Base-by-base conservation (phyloP, 2,888 invertebrate species). In the Fragum whitleyi region DNA sequence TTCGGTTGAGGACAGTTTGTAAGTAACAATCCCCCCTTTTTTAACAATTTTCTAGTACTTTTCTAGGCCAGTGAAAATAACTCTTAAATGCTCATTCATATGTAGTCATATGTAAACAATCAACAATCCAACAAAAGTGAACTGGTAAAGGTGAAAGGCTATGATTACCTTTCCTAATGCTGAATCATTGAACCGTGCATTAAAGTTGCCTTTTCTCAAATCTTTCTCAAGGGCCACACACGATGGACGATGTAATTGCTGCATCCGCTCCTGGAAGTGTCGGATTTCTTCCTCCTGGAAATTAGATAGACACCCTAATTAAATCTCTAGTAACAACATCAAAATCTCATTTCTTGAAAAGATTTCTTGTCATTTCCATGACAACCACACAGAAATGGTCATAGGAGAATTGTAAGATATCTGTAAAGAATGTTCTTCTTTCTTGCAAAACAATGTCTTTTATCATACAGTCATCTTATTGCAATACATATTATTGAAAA, bases 161-260 rank as follows among this genome's bases (percentile, higher is more conserved):
- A n/a, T n/a, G n/a, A n/a, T n/a, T 80, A 94, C 95, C 92, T 94
- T 94, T 70, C 95, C 95, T 29, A 95, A 92, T 71, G 94, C 92
- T 26, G 95, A 94, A 81, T 94, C 94, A 57, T 93, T 93, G 32
- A 91, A 91, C 42, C 88, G 86, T 19, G 86, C 55, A 74, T 89
- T 88, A 39, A 88, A 80, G 68, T 81, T 83, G 67, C 91, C 79
- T 55, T 91, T 88, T 26, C 93, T 90, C 69, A 93, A 86, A 80
- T 94, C 93, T 70, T 94, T 89, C 87, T 95, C 94, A 42, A 92
- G 86, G 29, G 90, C 88, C 57, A 94, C 93, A 86, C 94, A 93
- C 0, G 94, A 94, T 23, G 94, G 94, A 53, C 94, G 89, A 16
- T 94, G 89, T 5, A 77, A 83, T 65, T 86, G 86, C 74, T 85